These are phyloP conservation scores for Watsonalla binaria DNA, from an alignment of 2,888 invertebrate genomes.

Conservation along the genomic window DNA sequence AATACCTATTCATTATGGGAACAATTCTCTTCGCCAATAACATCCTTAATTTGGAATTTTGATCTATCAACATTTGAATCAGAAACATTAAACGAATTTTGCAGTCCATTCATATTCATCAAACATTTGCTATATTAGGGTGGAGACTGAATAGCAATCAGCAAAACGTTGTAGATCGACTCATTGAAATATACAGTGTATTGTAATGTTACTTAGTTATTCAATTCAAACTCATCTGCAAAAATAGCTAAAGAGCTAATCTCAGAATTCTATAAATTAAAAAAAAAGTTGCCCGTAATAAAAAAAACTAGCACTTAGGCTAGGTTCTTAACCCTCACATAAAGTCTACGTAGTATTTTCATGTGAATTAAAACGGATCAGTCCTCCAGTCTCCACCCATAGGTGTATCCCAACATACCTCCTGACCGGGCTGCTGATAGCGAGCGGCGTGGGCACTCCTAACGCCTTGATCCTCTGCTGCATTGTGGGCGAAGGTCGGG, in stretches of 20 bases:
- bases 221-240: too few species aligned
- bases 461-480: conserved; percentile 94
- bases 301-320: too few species aligned
- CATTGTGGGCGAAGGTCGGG: conserved; percentile 87
- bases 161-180: background rate
- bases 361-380: background rate
- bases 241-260: too few species aligned
- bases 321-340: too few species aligned
- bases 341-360: background rate
- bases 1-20: conserved; percentile 55
- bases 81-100: conserved; percentile 18
- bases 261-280: too few species aligned
- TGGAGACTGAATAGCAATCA: conserved; percentile 7
- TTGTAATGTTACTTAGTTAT: background rate
- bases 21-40: conserved; percentile 48
- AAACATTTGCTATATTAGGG: conserved; percentile 3
- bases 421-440: conserved; percentile 91
- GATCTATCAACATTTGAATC: conserved; percentile 46
- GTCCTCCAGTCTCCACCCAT: background rate
- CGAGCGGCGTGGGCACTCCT: conserved; percentile 92
- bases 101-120: conserved; percentile 12
- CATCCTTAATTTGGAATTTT: conserved; percentile 39
- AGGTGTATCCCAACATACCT: conserved; percentile 76
- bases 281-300: too few species aligned
- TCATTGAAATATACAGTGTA: too few species aligned